Evolutionary conservation across 1,140 invertebrate genomes (phyloP).

Genomic region (Daktulosphaira vitifoliae): DNA sequence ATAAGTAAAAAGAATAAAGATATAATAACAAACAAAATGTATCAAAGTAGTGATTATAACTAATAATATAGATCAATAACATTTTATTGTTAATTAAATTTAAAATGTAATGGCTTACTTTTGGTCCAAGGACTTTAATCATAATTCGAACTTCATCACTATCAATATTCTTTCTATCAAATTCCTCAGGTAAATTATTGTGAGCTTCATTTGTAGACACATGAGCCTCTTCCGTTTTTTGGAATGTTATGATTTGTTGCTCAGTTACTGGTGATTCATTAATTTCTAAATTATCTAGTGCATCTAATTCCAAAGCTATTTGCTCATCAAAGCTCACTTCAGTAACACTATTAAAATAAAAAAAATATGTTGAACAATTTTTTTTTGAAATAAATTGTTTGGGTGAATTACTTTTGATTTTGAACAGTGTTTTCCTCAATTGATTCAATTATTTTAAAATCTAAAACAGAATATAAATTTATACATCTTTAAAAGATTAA

Average conservation of each 20-base stretch:
- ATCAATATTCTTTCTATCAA: constrained; percentile 40
- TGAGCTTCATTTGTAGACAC: too few relatives aligned
- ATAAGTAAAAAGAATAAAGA: constrained; percentile 36
- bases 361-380: background rate
- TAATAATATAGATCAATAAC: background rate
- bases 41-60: background rate
- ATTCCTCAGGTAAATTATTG: too few relatives aligned
- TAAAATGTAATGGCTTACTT: constrained; percentile 49
- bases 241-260: background rate
- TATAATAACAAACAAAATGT: constrained; percentile 1
- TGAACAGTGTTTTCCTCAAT: too few relatives aligned
- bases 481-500: too few relatives aligned
- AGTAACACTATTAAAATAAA: background rate
- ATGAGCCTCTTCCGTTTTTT: background rate
- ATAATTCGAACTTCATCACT: constrained; percentile 87
- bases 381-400: too few relatives aligned
- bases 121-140: constrained; percentile 71
- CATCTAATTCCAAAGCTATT: constrained; percentile 56
- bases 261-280: constrained; percentile 37
- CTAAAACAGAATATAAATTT: too few relatives aligned
- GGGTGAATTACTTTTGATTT: too few relatives aligned
- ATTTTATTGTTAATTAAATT: background rate
- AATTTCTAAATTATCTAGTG: constrained; percentile 49
- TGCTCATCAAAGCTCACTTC: constrained; percentile 51
- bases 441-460: too few relatives aligned